Percentiles rank a stretch among this genome's conserved stretches.
Evolutionary conservation across 2,113 vertebrate species (phyloP).

Genomic region (Lepisosteus oculatus): DNA sequence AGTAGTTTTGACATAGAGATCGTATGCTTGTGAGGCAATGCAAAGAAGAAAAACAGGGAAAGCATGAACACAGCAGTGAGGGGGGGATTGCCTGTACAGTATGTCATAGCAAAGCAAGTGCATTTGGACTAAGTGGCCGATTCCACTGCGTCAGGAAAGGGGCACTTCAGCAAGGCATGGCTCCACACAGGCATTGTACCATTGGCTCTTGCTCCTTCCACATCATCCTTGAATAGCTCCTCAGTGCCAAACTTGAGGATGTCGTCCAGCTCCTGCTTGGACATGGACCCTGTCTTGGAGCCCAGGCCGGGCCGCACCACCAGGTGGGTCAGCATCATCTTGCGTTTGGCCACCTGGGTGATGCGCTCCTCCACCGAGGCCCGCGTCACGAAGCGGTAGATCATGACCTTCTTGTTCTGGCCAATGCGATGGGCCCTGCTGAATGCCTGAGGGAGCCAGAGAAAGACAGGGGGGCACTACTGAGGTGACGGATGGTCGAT

Average conservation of each 20-base stretch:
- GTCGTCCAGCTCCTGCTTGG: constrained; percentile 95
- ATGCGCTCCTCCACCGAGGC: constrained; percentile 95
- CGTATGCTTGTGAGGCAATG: no score
- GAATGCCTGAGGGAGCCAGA: constrained; percentile 73
- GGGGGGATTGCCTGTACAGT: no score
- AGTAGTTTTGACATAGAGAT: no score
- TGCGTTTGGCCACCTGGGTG: constrained; percentile 97
- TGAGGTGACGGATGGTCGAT: not conserved
- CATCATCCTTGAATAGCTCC: constrained; percentile 95
- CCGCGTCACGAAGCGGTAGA: constrained; percentile 94
- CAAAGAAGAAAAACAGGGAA: no score
- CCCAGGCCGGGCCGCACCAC: constrained; percentile 93
- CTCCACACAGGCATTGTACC: constrained; percentile 26
- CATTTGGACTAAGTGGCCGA: not conserved
- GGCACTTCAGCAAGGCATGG: not conserved
- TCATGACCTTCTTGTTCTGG: constrained; percentile 98
- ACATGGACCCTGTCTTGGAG: constrained; percentile 97
- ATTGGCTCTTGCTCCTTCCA: constrained; percentile 74
- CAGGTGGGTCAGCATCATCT: constrained; percentile 98
- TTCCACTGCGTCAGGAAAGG: not conserved
- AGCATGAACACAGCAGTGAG: no score
- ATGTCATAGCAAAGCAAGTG: no score
- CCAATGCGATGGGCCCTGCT: constrained; percentile 96
- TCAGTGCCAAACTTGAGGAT: constrained; percentile 97
- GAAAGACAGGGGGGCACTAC: not conserved